These are phyloP conservation scores for Fragum whitleyi DNA, from an alignment of 2,888 invertebrate genomes.

Conservation along the genomic window DNA sequence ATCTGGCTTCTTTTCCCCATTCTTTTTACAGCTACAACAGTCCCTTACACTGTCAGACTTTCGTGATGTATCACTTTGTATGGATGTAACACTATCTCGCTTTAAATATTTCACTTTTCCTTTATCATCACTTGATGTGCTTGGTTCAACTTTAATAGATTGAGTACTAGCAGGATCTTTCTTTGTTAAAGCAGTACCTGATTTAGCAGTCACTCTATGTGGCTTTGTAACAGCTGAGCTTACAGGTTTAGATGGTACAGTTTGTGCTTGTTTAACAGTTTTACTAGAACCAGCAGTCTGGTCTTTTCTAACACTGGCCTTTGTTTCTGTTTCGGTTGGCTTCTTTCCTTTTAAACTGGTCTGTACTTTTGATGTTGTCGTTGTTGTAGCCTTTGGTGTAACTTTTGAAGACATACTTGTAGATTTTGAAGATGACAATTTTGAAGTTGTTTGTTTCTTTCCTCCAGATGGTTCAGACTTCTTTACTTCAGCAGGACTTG, in stretches of 20 bases:
- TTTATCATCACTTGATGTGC: constrained; percentile 24
- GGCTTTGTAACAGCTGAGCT: constrained; percentile 19
- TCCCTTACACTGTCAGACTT: constrained; percentile 51
- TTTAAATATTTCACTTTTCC: constrained; percentile 29
- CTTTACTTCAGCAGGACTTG: constrained; percentile 15
- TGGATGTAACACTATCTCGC: constrained; percentile 55
- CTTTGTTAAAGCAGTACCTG: neutral
- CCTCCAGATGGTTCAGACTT: neutral
- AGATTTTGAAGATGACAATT: neutral
- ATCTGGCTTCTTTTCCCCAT: constrained; percentile 18
- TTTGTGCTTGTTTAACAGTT: constrained; percentile 12
- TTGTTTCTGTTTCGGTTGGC: neutral
- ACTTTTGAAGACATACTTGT: neutral
- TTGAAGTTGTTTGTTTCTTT: neutral
- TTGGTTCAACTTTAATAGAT: neutral
- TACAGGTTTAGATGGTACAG: constrained; percentile 5
- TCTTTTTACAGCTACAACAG: constrained; percentile 57
- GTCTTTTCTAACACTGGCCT: neutral
- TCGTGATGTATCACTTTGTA: constrained; percentile 53
- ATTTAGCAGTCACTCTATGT: neutral
- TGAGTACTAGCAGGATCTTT: neutral
- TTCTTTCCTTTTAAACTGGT: constrained; percentile 11
- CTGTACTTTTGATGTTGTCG: constrained; percentile 7
- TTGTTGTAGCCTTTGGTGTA: constrained; percentile 4
- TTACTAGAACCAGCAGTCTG: neutral